Base-by-base conservation (phyloP, 2,113 vertebrate genomes). In the Rattus rattus region DNA sequence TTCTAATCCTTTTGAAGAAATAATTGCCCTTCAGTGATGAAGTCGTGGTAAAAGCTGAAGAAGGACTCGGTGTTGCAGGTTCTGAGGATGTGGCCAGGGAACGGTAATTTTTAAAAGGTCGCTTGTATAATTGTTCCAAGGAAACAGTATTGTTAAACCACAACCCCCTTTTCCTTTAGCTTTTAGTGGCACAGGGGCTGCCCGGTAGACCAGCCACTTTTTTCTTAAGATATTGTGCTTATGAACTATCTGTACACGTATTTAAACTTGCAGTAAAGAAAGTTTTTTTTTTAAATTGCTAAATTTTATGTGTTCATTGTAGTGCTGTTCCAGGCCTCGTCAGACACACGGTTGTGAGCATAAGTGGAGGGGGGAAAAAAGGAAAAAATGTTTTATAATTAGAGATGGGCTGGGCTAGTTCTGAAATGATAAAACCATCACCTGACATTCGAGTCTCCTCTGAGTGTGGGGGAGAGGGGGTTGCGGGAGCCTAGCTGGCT, bases 41-140 rank as follows among this genome's bases (percentile, higher is more conserved):
- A 99, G 98, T 98, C 99, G 99, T 99, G 99, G 99, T 99, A 99
- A 99, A 99, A 99, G 99, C 99, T 99, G 99, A 99, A 99, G 99
- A 99, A 99, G 99, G 98, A 99, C 98, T 99, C 99, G 99, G 99
- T 99, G 99, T 99, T 99, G 14, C 54, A 70, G 99, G 99, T 99
- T 99, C 97, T 97, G 98, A 98, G 97, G 98, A 98, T 98, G 98
- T 99, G 98, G 99, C 99, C 99, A 97, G 98, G 98, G 98, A 98
- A 99, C 98, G 98, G 97, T 98, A 97, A 98, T 98, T 52, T 99
- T 99, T 99, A 99, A 99, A 99, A 99, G 99, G 98, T 98, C 98
- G 97, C 98, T 98, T 97, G 98, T 99, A 97, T 97, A 97, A 97
- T 98, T 98, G 98, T 99, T 99, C 99, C 99, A 99, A 99, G 99